Evolutionary conservation across 2,888 invertebrate genomes (phyloP).

Genomic region (Proisotoma minuta): DNA sequence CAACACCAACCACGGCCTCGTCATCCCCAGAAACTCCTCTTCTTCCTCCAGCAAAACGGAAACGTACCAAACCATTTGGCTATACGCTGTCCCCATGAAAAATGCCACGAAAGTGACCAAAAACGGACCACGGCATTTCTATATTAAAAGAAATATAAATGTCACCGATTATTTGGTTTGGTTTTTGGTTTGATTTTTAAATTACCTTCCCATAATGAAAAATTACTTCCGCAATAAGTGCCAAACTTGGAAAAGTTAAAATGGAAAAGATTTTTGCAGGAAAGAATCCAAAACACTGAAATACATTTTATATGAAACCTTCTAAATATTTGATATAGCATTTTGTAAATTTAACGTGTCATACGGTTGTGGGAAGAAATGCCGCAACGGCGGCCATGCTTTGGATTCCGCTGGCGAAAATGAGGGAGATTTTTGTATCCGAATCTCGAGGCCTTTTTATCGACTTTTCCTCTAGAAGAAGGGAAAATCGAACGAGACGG

Average conservation of each 20-base stretch:
- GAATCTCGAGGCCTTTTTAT: background rate
- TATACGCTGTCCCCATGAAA: constrained; percentile 7
- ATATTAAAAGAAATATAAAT: too few species aligned
- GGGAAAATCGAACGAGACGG: constrained; percentile 1
- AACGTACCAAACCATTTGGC: constrained; percentile 9
- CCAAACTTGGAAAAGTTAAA: constrained; percentile 11
- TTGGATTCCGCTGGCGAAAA: constrained; percentile 1
- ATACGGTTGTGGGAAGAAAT: constrained; percentile 6
- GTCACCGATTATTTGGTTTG: too few species aligned
- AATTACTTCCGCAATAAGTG: constrained; percentile 2
- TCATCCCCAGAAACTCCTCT: constrained; percentile 4
- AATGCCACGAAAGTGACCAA: constrained; percentile 11
- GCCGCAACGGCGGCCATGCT: background rate
- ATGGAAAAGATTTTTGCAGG: constrained; percentile 11
- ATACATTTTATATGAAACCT: background rate
- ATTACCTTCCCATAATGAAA: constrained; percentile 11
- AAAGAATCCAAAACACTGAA: constrained; percentile 3
- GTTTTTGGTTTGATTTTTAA: too few species aligned
- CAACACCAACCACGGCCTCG: background rate
- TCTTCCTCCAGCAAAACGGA: background rate
- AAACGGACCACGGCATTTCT: constrained; percentile 11
- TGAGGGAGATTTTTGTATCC: background rate
- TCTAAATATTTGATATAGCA: background rate
- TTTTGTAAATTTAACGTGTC: background rate
- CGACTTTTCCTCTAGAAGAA: background rate